A percentile compares a stretch with the other conserved stretches of the same genome.
Evolutionary conservation across 2,797 vertebrate species (phyloP).

Genomic region (Enteromius unitaeniatus): DNA sequence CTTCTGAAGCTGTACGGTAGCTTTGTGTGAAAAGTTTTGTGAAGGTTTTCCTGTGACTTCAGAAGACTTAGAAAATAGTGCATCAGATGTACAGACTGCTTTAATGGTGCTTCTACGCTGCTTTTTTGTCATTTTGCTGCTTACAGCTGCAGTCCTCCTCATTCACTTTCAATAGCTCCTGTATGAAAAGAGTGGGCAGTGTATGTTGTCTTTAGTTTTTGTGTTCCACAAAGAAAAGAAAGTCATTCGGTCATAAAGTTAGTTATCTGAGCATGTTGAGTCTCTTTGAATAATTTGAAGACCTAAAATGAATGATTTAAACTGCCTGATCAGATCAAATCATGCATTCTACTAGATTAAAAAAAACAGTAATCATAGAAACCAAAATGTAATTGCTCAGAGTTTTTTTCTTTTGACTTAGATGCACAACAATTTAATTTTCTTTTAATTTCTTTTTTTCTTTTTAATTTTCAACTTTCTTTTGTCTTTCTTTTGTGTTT

Average conservation of each 20-base stretch:
- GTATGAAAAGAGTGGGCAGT: neutral
- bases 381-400: neutral
- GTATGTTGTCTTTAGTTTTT: neutral
- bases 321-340: neutral
- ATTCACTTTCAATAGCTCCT: neutral
- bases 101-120: neutral
- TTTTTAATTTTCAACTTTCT: no score
- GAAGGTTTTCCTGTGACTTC: neutral
- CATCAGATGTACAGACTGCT: neutral
- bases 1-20: neutral
- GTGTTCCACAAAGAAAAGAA: neutral
- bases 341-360: no score
- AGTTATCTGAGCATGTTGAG: neutral
- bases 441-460: no score
- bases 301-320: neutral
- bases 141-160: neutral
- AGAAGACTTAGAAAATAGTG: neutral
- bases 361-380: neutral
- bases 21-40: neutral
- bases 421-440: neutral
- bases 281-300: neutral
- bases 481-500: neutral
- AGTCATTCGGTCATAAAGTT: neutral
- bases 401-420: neutral
- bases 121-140: neutral